Evolutionary conservation across 1,140 invertebrate species (phyloP), one percentile per base, ranked within the genome.

Genomic region (Chrysoperla carnea): DNA sequence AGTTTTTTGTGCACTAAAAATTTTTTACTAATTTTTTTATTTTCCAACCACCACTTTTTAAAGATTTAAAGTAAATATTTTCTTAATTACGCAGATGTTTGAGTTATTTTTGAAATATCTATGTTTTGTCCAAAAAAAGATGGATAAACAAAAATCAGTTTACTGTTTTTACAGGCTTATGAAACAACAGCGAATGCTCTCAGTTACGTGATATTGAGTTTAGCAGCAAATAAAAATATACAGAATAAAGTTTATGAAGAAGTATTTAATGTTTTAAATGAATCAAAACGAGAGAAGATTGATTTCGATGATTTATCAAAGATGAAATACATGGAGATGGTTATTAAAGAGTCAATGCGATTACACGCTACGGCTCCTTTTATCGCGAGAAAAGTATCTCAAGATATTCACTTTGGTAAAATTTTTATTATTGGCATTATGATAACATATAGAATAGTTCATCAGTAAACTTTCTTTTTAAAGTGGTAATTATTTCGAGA

Each of bases 341-440:
- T 75, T 41, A 73, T 84, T 35, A 85, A 80, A 55, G 77, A 81
- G 56, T 60, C 70, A 3, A 53, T 81, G 9, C 56, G 78, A 29
- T 51, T 83, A 2, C 84, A 75, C 54, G 80, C 82, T 23, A 76
- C 78, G 41, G 81, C 84, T 8, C 81, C 80, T 7, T 66, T 80
- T 43, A 73, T 83, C 59, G 71, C 67, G 0, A 62, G 84, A 48
- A 55, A 60, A 45, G 48, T 79, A 15, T 61, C 50, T 35, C 68
- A 81, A 51, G 73, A 78, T 47, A 51, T 68, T 4, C 49, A 62
- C 43, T 61, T 76, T 38, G 63, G 73, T 39, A 29, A 27, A 23
- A 5, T 23, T 23, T 23, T 23, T 23, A 23, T 23, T 23, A 5
- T 23, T 23, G 17, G 17, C 5, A 23, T 23, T 23, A 23, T 23